These are phyloP conservation scores for Diaperis boleti DNA, from an alignment of 2,888 invertebrate genomes.

Conservation along the genomic window DNA sequence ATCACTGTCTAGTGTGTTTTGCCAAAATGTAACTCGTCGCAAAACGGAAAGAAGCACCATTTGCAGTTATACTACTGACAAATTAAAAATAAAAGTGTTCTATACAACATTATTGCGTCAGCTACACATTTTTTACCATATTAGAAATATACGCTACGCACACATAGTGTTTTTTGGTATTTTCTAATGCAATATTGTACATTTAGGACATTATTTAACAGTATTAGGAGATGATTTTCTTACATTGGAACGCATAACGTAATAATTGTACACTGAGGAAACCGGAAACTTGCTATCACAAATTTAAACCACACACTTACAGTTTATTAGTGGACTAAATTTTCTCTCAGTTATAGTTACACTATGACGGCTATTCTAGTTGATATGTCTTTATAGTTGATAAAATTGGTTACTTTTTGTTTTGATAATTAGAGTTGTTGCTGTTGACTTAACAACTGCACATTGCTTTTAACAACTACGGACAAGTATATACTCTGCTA, in stretches of 20 bases:
- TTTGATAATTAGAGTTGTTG: too few species aligned
- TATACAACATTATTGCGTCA: constrained; percentile 67
- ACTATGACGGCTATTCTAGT: constrained; percentile 42
- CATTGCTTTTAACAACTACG: constrained; percentile 8
- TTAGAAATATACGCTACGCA: constrained; percentile 60
- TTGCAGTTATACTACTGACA: constrained; percentile 25
- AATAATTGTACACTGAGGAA: constrained; percentile 14
- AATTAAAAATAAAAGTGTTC: constrained; percentile 45
- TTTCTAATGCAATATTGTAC: constrained; percentile 43
- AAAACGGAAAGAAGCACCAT: constrained; percentile 45
- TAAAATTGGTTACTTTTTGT: constrained; percentile 39
- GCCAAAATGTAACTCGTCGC: constrained; percentile 4
- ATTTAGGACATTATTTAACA: constrained; percentile 43
- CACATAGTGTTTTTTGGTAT: constrained; percentile 50
- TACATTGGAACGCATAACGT: constrained; percentile 12
- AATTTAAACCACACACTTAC: constrained; percentile 41
- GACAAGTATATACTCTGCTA: background rate
- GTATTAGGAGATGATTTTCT: constrained; percentile 16
- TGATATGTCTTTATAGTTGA: constrained; percentile 54
- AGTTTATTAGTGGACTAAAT: constrained; percentile 33
- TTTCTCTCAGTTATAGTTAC: constrained; percentile 42
- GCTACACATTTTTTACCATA: constrained; percentile 65
- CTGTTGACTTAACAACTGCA: constrained; percentile 1
- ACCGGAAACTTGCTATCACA: constrained; percentile 30
- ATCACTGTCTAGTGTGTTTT: constrained; percentile 23